Percentiles rank a stretch among this genome's conserved stretches.
phyloP scores from a whole-genome alignment of 2,113 vertebrate species.

The Thermophis baileyi region DNA sequence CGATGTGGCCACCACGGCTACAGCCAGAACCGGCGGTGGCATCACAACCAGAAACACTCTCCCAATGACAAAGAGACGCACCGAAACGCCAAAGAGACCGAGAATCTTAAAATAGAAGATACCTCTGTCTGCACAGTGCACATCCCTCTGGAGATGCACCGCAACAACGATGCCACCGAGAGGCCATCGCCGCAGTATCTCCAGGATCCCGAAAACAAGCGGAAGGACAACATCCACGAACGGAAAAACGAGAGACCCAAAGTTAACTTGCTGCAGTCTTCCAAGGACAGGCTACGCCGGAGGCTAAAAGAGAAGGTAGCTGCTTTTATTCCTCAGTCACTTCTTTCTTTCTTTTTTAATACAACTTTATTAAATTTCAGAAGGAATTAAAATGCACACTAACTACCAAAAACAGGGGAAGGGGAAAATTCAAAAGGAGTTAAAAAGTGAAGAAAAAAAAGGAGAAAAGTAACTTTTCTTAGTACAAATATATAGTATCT shows the following conservation, averaged over 20 bases:
- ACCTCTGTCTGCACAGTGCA: constrained; percentile 45
- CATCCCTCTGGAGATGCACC: constrained; percentile 51
- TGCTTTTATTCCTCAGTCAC: not conserved
- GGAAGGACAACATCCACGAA: constrained; percentile 68
- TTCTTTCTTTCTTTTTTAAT: not conserved
- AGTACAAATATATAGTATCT: not conserved
- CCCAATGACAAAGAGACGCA: constrained; percentile 72
- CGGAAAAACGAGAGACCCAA: constrained; percentile 73
- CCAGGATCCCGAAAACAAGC: constrained; percentile 65
- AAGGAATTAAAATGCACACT: not conserved
- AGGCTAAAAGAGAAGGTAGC: constrained; percentile 95
- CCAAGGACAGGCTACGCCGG: constrained; percentile 91
- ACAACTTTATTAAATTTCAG: not conserved
- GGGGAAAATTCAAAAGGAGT: not conserved
- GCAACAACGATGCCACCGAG: constrained; percentile 58
- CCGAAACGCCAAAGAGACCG: constrained; percentile 83
- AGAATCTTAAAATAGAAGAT: constrained; percentile 77
- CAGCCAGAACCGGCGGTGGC: constrained; percentile 95
- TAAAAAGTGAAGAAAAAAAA: too few relatives aligned
- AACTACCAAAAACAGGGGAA: not conserved
- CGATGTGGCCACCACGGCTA: constrained; percentile 89
- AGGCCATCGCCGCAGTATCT: constrained; percentile 56
- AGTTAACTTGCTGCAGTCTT: constrained; percentile 91
- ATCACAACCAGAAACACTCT: constrained; percentile 82
- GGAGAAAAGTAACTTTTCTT: not conserved